These are phyloP conservation scores for Donacobius atricapilla DNA, from an alignment of 2,113 vertebrate species.

Conservation along the genomic window DNA sequence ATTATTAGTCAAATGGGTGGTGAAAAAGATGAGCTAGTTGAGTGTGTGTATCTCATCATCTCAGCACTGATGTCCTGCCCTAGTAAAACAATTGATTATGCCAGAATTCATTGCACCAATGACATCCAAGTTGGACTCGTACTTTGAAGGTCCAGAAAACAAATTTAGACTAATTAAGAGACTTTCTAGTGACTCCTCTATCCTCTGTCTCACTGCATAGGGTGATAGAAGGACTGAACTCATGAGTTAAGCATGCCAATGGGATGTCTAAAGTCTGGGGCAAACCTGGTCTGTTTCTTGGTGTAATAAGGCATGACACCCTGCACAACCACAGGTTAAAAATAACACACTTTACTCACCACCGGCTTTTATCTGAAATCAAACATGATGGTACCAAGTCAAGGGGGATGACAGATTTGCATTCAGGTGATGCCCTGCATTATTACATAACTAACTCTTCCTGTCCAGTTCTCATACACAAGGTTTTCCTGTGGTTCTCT, in stretches of 20 bases:
- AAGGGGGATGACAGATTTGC: neutral
- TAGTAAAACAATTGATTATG: neutral
- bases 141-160: neutral
- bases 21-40: neutral
- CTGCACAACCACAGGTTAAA: neutral
- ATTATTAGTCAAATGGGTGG: neutral
- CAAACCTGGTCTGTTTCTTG: fast-evolving
- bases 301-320: neutral
- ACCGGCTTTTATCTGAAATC: neutral
- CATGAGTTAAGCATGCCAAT: neutral
- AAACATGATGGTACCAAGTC: neutral
- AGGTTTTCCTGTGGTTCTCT: neutral
- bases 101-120: neutral
- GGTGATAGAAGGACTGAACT: neutral
- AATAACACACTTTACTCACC: neutral
- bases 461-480: neutral
- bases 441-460: neutral
- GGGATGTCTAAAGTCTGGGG: neutral
- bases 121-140: neutral
- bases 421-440: neutral
- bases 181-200: neutral
- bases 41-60: neutral
- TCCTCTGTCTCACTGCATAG: neutral
- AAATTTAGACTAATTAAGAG: neutral
- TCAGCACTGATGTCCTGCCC: neutral